Base-by-base conservation (phyloP, 2,797 vertebrate genomes). In the Muscicapa comitata region DNA sequence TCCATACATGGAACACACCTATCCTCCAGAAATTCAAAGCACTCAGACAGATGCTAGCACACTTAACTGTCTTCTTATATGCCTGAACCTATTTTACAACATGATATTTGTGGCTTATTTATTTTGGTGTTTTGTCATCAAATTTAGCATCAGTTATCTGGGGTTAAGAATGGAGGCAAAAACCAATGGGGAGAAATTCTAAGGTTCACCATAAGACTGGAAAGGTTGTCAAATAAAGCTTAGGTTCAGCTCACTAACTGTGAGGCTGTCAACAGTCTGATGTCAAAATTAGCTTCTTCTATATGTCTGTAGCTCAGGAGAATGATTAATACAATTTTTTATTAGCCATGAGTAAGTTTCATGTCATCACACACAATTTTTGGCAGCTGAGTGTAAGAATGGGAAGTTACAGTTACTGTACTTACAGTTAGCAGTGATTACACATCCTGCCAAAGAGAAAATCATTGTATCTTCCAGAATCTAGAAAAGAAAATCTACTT, bases 381-480 rank as follows among this genome's bases (percentile, higher is more conserved):
- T 93, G 68, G 71, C 23, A 88, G 57, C 33, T 65, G 31, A 89
- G 45, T 55, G 29, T 35, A 55, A 79, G 51, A 35, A 91, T 26
- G n/a, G 42, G 63, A 95, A 94, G 48, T 75, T 76, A 88, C 23
- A 65, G 85, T 70, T 61, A 59, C 75, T 86, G 50, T 97, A 98
- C 99, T 98, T 97, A 99, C 99, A 97, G 96, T 99, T 99, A 86
- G 99, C 99, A 18, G 99, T 98, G 96, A 99, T 99, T 95, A 99
- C 97, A 48, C 98, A 99, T 91, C 99, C 99, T 17, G 99, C 98
- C 95, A 99, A 95, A 77, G 98, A 99, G 97, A 99, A 99, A 95
- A 99, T 99, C 99, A 99, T 99, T 48, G 98, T 98, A 95, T 99
- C 99, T 97, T 99, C 99, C 97, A 99, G 98, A 92, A 99, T 97